Evolutionary conservation across 1,140 invertebrate species (phyloP), one percentile per base, ranked within the genome.

Genomic region (Scaptomyza graminum): DNA sequence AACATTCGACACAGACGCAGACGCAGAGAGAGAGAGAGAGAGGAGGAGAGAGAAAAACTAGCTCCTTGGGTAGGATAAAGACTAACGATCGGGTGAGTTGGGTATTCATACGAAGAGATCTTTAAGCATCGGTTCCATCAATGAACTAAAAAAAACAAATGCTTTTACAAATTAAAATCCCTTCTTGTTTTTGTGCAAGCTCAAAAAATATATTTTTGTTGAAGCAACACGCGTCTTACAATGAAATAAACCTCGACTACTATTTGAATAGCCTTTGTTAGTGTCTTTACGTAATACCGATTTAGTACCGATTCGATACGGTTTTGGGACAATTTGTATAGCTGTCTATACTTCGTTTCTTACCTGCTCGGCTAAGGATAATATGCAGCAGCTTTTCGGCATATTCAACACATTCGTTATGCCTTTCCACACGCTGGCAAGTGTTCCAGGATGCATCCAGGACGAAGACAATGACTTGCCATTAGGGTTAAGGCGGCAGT

Each of bases 1-100:
- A 60, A 54, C 73, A 85, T 84, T 80, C 81, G 82, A 81, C 66
- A 80, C 78, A 82, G 52, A 28, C 46, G 5, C 49, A 74, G 16
- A 46, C 62, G 62, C 34, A 50, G 60, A 22, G 7, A 11, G 8
- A 34, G 31, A 34, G 0, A 0, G 1, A 34, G 8, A 34, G 31
- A 34, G 8, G 1, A 9, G 9, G 8, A 34, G 7, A 34, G 8
- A 5, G 7, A 31, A 31, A 64, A 47, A 43, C 41, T 43, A 57
- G 61, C 34, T 44, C 25, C 67, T 46, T 52, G 15, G 12, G 8
- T 37, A 46, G 51, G 52, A 70, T 22, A 15, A 9, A 7, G 22
- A 12, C 28, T 37, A 28, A 28, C 6, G 28, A 28, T 28, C 1
- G 28, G 5, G 28, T 34, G 31, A 34, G 7, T 34, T 34, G 9